Conservation (phyloP, 2,888 invertebrate species). For the Merodon equestris region DNA sequence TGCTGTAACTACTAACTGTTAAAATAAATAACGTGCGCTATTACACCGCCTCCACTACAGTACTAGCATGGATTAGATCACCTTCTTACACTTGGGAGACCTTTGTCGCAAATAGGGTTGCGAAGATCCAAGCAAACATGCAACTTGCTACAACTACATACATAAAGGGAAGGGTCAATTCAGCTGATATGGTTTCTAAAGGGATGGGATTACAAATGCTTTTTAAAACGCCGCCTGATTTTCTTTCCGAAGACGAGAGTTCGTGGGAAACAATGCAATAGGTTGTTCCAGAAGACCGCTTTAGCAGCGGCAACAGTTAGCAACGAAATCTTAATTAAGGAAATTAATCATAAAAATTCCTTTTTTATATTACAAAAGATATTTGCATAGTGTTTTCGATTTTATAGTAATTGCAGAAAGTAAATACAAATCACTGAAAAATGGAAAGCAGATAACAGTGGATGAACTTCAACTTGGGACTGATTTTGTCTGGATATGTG, state of each 20-base stretch:
- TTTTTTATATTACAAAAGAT: slow-evolving; percentile 9
- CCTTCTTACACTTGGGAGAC: slow-evolving; percentile 18
- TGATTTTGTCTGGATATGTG: not conserved
- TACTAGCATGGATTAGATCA: slow-evolving; percentile 19
- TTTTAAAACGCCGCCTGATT: slow-evolving; percentile 3
- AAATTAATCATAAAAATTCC: slow-evolving; percentile 3
- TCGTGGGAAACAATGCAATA: not conserved
- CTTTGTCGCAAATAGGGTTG: slow-evolving; percentile 4
- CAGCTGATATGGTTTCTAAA: slow-evolving; percentile 17
- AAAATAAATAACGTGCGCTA: slow-evolving; percentile 6
- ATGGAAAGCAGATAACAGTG: not conserved
- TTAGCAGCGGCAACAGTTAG: not conserved
- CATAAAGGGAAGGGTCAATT: slow-evolving; percentile 4
- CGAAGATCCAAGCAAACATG: slow-evolving; percentile 14
- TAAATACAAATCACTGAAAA: not conserved
- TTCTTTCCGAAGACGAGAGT: not conserved
- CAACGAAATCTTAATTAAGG: not conserved
- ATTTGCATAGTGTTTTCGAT: slow-evolving; percentile 14
- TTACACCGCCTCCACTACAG: slow-evolving; percentile 22
- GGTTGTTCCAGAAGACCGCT: not conserved
- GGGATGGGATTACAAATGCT: not conserved
- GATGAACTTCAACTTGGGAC: not conserved
- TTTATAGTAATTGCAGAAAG: slow-evolving; percentile 2
- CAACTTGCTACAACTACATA: no score
- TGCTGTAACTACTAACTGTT: not conserved